phyloP scores from a whole-genome alignment of 30 jellyfish, hydroid and myxozoan species.

The Chrysaora quinquecirrha region DNA sequence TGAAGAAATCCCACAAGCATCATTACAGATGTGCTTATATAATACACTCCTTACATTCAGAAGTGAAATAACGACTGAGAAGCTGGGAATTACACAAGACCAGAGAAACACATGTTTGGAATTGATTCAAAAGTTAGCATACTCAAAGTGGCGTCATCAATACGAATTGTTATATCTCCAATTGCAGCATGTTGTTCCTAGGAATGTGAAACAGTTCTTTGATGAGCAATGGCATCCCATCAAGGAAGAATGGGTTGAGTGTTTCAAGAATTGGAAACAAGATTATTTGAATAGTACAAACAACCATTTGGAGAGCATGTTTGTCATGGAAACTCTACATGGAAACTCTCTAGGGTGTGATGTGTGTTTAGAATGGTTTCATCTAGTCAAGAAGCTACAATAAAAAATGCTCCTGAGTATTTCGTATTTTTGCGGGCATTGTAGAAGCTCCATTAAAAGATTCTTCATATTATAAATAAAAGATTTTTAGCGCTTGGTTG shows the following conservation, averaged over 20 bases:
- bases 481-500: too few relatives aligned
- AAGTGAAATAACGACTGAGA: conserved; percentile 52
- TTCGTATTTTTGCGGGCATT: too few relatives aligned
- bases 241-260: conserved; percentile 59
- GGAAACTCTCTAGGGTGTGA: conserved; percentile 16
- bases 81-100: conserved; percentile 46
- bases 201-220: conserved; percentile 20
- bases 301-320: conserved; percentile 57
- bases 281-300: conserved; percentile 35
- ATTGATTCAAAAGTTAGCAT: conserved; percentile 5
- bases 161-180: not conserved
- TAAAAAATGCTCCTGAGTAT: too few relatives aligned
- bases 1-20: conserved; percentile 33
- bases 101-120: too few relatives aligned
- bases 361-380: conserved; percentile 27
- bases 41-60: conserved; percentile 54
- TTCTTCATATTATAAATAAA: too few relatives aligned
- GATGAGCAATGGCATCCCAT: conserved; percentile 55
- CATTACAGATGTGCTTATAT: conserved; percentile 42
- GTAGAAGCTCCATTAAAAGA: too few relatives aligned
- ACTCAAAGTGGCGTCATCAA: conserved; percentile 4
- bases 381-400: too few relatives aligned
- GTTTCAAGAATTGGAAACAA: conserved; percentile 17
- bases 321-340: not conserved
- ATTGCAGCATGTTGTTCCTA: conserved; percentile 13